phyloP scores from a whole-genome alignment of 2,797 vertebrate species.

The Sternotherus odoratus region DNA sequence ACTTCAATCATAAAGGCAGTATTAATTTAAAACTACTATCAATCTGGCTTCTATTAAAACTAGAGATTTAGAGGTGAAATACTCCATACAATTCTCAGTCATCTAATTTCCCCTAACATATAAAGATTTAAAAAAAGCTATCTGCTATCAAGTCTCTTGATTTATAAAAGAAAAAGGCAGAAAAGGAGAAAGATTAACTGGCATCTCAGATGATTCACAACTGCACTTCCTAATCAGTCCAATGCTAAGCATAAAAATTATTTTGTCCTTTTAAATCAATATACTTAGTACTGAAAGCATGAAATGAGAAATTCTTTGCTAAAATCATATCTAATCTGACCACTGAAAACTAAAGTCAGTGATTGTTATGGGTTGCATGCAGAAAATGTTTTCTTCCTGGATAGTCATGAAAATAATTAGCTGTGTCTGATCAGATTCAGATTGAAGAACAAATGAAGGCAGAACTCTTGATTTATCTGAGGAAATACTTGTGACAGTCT shows the following conservation, averaged over 20 bases:
- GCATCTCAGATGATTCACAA: not conserved
- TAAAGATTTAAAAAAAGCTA: no score
- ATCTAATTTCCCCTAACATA: no score
- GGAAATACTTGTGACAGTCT: not conserved
- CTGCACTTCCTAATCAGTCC: not conserved
- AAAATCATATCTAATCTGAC: not conserved
- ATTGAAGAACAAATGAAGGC: not conserved
- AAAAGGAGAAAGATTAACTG: not conserved
- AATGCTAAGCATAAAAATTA: not conserved
- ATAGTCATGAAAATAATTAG: not conserved
- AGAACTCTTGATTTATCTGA: not conserved
- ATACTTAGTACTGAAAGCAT: not conserved
- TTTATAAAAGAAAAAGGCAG: not conserved
- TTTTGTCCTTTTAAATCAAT: not conserved
- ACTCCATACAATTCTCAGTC: not conserved
- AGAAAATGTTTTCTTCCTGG: not conserved
- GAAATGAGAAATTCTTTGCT: rapidly evolving
- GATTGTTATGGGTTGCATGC: not conserved
- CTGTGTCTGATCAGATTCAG: not conserved
- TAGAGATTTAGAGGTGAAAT: not conserved
- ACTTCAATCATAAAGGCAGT: not conserved
- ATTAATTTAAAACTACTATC: not conserved
- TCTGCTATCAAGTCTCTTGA: not conserved
- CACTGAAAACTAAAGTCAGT: not conserved
- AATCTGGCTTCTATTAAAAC: not conserved